phyloP scores from a whole-genome alignment of 2,888 invertebrate species.

The Pogonocherus hispidulus region DNA sequence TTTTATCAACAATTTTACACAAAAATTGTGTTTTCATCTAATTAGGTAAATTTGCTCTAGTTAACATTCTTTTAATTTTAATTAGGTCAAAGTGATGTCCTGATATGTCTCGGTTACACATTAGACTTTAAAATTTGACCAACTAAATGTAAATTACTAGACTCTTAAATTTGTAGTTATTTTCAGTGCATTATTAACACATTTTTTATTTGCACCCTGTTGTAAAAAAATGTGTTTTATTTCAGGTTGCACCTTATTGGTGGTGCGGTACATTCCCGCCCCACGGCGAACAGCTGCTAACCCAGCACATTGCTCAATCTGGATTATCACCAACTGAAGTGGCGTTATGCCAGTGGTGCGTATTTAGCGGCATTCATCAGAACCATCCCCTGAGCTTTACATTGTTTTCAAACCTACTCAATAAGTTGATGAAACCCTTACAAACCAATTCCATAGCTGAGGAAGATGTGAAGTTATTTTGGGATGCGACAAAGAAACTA shows the following conservation, averaged over 20 bases:
- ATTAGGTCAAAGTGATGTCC: no score
- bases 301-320: constrained; percentile 95
- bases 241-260: constrained; percentile 78
- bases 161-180: no score
- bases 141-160: no score
- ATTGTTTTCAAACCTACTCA: constrained; percentile 81
- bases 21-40: no score
- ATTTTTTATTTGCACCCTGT: no score
- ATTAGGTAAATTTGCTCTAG: no score
- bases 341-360: constrained; percentile 83
- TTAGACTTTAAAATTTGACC: no score
- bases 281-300: constrained; percentile 87
- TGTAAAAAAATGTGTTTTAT: no score
- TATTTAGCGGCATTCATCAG: constrained; percentile 82
- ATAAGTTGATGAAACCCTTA: constrained; percentile 74
- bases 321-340: constrained; percentile 82
- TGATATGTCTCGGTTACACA: no score
- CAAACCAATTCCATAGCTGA: constrained; percentile 66
- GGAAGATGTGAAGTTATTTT: constrained; percentile 80
- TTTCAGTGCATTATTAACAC: no score
- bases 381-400: constrained; percentile 88
- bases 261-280: constrained; percentile 90
- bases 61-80: no score
- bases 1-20: no score
- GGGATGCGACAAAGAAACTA: constrained; percentile 84